Conservation (phyloP, 2,888 invertebrate genomes). For the Calameuta pallipes region DNA sequence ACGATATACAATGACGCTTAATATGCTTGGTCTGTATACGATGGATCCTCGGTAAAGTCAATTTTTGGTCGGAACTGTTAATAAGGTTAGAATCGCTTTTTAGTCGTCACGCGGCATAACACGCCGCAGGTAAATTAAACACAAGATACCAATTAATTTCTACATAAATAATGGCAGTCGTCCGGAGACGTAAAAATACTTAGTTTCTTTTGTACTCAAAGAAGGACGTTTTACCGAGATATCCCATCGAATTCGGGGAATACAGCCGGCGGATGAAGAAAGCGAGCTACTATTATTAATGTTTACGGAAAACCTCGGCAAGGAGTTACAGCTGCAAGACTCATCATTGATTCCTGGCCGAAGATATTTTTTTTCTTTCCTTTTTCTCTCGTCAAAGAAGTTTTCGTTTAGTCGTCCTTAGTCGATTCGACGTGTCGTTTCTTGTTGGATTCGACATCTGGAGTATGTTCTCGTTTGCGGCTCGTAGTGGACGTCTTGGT, state of each 20-base stretch:
- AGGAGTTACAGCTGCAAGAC: neutral
- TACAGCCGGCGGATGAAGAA: neutral
- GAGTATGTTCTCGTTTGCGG: constrained; percentile 55
- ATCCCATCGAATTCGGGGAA: neutral
- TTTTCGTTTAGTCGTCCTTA: constrained; percentile 44
- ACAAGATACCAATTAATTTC: neutral
- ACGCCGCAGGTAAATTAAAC: neutral
- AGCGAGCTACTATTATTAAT: neutral
- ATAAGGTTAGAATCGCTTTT: neutral
- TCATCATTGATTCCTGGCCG: neutral
- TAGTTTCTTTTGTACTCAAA: neutral
- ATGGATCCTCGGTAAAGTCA: neutral
- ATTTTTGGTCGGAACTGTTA: neutral
- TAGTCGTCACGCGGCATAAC: neutral
- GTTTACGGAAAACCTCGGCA: neutral
- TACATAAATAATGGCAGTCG: neutral
- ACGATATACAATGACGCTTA: neutral
- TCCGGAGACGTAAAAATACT: neutral
- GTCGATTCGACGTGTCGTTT: constrained; percentile 50
- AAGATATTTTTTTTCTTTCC: neutral
- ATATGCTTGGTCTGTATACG: neutral
- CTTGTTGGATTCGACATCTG: constrained; percentile 44
- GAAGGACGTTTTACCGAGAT: neutral
- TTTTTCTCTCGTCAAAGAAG: neutral
- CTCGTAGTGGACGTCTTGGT: constrained; percentile 22